These are phyloP conservation scores for Ochropacha duplaris DNA, from an alignment of 2,888 invertebrate species.

Conservation along the genomic window DNA sequence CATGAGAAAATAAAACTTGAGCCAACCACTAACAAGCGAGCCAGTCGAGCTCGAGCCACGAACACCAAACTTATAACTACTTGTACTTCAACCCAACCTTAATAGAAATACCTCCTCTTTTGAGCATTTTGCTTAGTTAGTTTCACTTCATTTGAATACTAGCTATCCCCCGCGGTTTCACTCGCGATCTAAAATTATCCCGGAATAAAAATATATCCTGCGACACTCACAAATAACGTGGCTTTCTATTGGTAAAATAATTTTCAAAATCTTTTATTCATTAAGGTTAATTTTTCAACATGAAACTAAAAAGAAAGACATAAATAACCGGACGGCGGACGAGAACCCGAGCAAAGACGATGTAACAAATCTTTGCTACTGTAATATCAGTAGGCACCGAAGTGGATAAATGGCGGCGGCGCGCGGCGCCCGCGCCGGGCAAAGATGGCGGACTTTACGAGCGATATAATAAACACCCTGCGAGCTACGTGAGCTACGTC, in stretches of 20 bases:
- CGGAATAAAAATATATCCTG: too few species aligned
- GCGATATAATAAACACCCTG: not conserved
- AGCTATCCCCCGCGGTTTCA: too few species aligned
- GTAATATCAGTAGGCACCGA: slow-evolving; percentile 1
- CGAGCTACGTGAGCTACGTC: too few species aligned
- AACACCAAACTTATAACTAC: not conserved
- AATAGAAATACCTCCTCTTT: not conserved
- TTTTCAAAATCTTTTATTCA: too few species aligned
- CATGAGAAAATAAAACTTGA: not conserved
- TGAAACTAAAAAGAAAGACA: not conserved
- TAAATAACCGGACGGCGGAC: not conserved
- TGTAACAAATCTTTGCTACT: slow-evolving; percentile 1
- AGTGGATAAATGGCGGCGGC: not conserved
- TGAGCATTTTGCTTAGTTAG: not conserved
- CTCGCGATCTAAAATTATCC: too few species aligned
- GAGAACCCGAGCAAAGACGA: not conserved
- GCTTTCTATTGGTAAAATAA: too few species aligned
- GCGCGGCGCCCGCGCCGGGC: not conserved
- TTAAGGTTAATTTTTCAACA: too few species aligned
- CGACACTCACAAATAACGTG: too few species aligned
- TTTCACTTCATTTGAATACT: not conserved
- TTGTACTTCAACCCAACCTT: not conserved
- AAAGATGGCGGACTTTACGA: not conserved
- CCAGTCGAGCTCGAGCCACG: not conserved
- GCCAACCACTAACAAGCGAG: not conserved